Percentiles rank a stretch among this genome's conserved stretches.
Evolutionary conservation across 2,797 vertebrate species (phyloP).

Genomic region (Aplochiton taeniatus): DNA sequence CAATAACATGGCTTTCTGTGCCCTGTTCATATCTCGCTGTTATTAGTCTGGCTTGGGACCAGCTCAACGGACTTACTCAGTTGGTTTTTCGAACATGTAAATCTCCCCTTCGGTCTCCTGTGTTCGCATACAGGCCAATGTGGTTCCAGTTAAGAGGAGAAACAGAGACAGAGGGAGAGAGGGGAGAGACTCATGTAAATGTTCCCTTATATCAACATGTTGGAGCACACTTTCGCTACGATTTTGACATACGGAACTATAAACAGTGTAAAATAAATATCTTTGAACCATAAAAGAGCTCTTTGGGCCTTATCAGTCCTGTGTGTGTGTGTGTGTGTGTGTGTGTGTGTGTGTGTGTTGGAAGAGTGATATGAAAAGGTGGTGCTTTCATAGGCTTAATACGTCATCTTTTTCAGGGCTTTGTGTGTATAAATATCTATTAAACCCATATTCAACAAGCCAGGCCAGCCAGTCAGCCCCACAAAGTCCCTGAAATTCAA

Average conservation of each 20-base stretch:
- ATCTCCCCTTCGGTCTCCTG: constrained; percentile 35
- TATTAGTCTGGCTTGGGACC: constrained; percentile 60
- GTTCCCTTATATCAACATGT: constrained; percentile 66
- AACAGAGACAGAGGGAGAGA: constrained; percentile 49
- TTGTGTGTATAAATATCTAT: constrained; percentile 50
- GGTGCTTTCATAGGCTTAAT: constrained; percentile 29
- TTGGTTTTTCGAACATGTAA: constrained; percentile 39
- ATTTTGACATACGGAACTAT: constrained; percentile 61
- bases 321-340: constrained; percentile 17
- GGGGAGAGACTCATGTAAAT: constrained; percentile 56
- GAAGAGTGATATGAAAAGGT: constrained; percentile 14
- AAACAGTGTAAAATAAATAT: constrained; percentile 68
- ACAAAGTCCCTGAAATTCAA: constrained; percentile 47
- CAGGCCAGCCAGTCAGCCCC: constrained; percentile 8
- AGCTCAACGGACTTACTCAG: constrained; percentile 31
- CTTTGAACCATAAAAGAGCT: constrained; percentile 57
- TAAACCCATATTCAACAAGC: constrained; percentile 32
- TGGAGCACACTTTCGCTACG: constrained; percentile 48
- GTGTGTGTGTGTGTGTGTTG: constrained; percentile 17
- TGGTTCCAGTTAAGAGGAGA: constrained; percentile 67
- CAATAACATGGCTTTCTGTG: constrained; percentile 59
- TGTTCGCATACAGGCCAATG: constrained; percentile 59
- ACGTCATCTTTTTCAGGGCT: constrained; percentile 31
- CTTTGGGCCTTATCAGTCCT: constrained; percentile 55
- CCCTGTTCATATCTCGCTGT: constrained; percentile 64